Conservation (phyloP, 2,888 invertebrate species). For the Hedya salicella region DNA sequence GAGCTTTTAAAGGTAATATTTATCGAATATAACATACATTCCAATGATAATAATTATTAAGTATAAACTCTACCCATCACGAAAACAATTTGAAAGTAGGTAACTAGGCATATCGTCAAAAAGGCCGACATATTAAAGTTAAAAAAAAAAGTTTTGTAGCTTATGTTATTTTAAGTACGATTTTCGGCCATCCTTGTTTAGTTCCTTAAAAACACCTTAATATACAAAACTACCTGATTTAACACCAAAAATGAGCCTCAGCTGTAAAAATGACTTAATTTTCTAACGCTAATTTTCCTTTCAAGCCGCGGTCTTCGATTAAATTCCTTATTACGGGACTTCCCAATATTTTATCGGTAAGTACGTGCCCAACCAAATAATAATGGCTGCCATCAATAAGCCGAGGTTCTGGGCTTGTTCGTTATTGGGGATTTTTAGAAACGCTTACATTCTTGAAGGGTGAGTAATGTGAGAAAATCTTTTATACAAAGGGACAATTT, state of each 20-base stretch:
- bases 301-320: slow-evolving; percentile 49
- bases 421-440: slow-evolving; percentile 61
- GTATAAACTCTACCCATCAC: no score
- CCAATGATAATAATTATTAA: no score
- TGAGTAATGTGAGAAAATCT: slow-evolving; percentile 3
- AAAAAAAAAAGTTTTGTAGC: no score
- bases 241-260: not conserved
- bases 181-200: no score
- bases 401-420: slow-evolving; percentile 50
- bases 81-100: no score
- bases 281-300: slow-evolving; percentile 41
- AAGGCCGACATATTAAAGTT: no score
- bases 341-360: slow-evolving; percentile 53
- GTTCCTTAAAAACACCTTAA: not conserved
- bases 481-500: not conserved
- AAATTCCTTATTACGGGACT: slow-evolving; percentile 54
- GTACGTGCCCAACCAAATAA: slow-evolving; percentile 60
- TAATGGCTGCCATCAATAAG: slow-evolving; percentile 62
- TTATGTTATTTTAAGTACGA: no score
- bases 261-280: slow-evolving; percentile 18
- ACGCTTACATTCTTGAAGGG: slow-evolving; percentile 34
- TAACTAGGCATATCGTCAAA: no score
- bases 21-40: not conserved
- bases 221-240: not conserved
- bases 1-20: not conserved